Conservation (phyloP, 2,797 vertebrate genomes). For the Coilia nasus region DNA sequence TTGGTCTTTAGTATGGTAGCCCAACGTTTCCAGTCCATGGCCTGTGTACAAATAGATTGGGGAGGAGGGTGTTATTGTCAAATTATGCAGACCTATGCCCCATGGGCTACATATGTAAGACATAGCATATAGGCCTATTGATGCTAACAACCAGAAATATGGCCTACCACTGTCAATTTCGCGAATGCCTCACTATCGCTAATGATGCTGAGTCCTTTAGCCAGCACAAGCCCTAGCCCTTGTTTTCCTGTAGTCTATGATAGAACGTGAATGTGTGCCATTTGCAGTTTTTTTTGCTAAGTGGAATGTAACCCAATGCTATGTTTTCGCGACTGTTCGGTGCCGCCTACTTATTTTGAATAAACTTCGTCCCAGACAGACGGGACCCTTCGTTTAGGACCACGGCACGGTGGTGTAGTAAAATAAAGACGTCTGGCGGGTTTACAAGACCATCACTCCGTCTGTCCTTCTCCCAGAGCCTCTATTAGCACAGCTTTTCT, state of each 20-base stretch:
- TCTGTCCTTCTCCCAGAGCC: neutral
- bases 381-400: neutral
- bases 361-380: constrained; percentile 18
- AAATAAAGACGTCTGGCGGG: constrained; percentile 2
- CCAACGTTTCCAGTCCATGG: neutral
- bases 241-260: constrained; percentile 1
- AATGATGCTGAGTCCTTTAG: neutral
- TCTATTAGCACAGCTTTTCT: neutral
- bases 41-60: neutral
- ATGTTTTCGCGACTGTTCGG: constrained; percentile 4
- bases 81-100: constrained; percentile 1
- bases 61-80: neutral
- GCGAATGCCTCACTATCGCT: neutral
- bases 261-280: neutral
- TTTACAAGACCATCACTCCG: neutral
- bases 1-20: constrained; percentile 1
- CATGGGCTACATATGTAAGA: neutral
- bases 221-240: neutral
- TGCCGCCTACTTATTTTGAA: constrained; percentile 6
- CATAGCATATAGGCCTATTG: neutral
- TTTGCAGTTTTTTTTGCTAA: constrained; percentile 24
- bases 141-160: neutral
- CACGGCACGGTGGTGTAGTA: neutral
- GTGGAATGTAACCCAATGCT: constrained; percentile 9
- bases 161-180: neutral